phyloP scores from a whole-genome alignment of 2,888 invertebrate species.

The Polydrusus tereticollis region DNA sequence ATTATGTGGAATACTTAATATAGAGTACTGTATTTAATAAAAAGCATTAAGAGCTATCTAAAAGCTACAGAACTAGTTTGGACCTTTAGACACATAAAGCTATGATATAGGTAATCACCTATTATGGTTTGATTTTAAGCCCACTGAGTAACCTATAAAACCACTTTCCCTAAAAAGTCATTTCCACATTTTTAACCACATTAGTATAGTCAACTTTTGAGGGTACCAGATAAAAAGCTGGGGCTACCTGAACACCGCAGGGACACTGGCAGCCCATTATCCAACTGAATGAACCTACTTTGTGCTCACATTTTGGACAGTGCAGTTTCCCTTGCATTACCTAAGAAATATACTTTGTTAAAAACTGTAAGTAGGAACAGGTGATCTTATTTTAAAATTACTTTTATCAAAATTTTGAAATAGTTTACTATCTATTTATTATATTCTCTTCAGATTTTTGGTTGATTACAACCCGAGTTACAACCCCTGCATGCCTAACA shows the following conservation, averaged over 20 bases:
- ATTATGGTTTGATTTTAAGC: neutral
- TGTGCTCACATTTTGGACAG: constrained; percentile 87
- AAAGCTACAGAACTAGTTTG: too few species aligned
- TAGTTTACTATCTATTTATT: too few species aligned
- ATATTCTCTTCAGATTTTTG: too few species aligned
- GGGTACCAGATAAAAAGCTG: constrained; percentile 91
- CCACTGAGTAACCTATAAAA: neutral
- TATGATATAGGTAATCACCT: neutral
- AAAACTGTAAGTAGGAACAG: constrained; percentile 66
- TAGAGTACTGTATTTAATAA: too few species aligned
- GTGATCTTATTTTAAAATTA: too few species aligned
- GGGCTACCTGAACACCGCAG: constrained; percentile 90
- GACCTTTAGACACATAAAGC: too few species aligned
- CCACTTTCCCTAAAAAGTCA: constrained; percentile 65
- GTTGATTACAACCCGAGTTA: too few species aligned
- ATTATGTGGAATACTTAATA: too few species aligned
- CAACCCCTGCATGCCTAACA: too few species aligned
- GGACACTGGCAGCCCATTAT: constrained; percentile 91
- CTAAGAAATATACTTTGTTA: constrained; percentile 83
- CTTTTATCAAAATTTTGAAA: too few species aligned
- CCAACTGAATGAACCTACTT: constrained; percentile 94
- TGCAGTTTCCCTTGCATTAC: constrained; percentile 90
- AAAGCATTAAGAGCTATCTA: too few species aligned
- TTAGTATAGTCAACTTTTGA: constrained; percentile 93
- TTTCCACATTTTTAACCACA: constrained; percentile 88